Percentiles rank a stretch among this genome's conserved stretches.
Evolutionary conservation across 2,888 invertebrate genomes (phyloP).

Genomic region (Diaprepes abbreviatus): DNA sequence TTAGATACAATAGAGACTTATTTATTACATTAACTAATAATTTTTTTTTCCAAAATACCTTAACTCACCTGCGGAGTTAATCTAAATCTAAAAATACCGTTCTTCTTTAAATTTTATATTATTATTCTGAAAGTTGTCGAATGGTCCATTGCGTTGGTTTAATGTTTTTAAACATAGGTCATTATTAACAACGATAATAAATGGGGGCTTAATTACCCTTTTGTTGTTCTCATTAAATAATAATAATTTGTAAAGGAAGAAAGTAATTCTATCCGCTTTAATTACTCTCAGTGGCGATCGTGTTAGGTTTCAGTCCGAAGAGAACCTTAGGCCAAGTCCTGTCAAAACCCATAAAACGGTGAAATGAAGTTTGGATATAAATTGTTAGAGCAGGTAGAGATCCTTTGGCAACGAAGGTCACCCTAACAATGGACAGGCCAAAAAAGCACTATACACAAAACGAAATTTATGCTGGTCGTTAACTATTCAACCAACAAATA

Average conservation of each 20-base stretch:
- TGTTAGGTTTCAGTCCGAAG: constrained; percentile 26
- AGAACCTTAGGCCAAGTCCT: constrained; percentile 20
- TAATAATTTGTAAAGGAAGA: constrained; percentile 23
- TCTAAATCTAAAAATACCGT: too few species aligned
- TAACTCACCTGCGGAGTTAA: too few species aligned
- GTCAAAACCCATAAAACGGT: constrained; percentile 42
- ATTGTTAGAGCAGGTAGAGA: constrained; percentile 46
- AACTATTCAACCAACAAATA: constrained; percentile 57
- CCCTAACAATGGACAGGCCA: constrained; percentile 44
- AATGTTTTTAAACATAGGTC: too few species aligned
- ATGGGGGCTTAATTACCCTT: constrained; percentile 30
- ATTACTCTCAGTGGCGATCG: constrained; percentile 26
- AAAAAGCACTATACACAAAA: constrained; percentile 47
- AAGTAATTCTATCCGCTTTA: constrained; percentile 38
- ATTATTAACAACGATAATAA: not conserved
- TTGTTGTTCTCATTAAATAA: constrained; percentile 33
- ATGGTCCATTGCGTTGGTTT: too few species aligned
- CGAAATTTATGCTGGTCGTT: constrained; percentile 59
- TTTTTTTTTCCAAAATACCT: too few species aligned
- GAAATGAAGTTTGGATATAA: constrained; percentile 44
- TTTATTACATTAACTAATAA: not conserved
- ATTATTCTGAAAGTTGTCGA: too few species aligned
- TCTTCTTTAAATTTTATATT: too few species aligned
- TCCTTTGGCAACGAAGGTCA: constrained; percentile 37
- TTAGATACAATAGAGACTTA: not conserved